Percentiles rank a stretch among this genome's conserved stretches.
These are phyloP conservation scores for Epizoanthus fatuus DNA, from an alignment of 92 coral and sea anemone species.

Conservation along the genomic window DNA sequence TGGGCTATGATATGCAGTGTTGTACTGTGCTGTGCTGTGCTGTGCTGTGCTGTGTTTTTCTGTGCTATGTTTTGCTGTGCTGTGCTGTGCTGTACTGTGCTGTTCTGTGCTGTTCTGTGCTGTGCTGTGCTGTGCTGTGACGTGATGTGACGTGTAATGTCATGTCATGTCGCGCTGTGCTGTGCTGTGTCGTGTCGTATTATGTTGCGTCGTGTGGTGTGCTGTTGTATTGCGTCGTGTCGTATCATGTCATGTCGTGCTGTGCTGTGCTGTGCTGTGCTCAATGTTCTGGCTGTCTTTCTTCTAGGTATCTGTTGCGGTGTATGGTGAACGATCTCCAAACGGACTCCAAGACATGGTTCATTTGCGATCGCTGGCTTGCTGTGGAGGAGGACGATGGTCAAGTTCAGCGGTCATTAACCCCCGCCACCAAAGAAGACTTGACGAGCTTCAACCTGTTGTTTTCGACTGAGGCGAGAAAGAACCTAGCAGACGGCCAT, in stretches of 20 bases:
- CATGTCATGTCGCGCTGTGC: no score
- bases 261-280: no score
- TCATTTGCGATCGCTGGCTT: conserved; percentile 97
- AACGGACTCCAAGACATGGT: conserved; percentile 95
- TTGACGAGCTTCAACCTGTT: conserved; percentile 94
- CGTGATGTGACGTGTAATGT: no score
- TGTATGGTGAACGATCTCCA: conserved; percentile 94
- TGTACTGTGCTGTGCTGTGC: not conserved
- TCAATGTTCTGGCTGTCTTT: no score
- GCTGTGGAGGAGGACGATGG: conserved; percentile 99
- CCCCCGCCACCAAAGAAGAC: conserved; percentile 88
- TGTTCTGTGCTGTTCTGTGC: not conserved
- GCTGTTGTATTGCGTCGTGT: no score
- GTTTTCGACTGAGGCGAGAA: conserved; percentile 96
- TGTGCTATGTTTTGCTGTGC: not conserved
- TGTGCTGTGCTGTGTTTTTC: not conserved
- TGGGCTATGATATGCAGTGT: no score
- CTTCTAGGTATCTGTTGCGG: conserved; percentile 61
- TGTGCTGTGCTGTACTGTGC: not conserved
- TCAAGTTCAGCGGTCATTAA: conserved; percentile 77
- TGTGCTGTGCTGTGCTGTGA: not conserved
- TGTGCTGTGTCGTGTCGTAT: no score
- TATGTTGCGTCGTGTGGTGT: no score
- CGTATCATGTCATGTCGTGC: no score
- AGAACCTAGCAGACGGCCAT: conserved; percentile 93